Conservation (phyloP, 2,113 vertebrate species). For the Saguinus midas region DNA sequence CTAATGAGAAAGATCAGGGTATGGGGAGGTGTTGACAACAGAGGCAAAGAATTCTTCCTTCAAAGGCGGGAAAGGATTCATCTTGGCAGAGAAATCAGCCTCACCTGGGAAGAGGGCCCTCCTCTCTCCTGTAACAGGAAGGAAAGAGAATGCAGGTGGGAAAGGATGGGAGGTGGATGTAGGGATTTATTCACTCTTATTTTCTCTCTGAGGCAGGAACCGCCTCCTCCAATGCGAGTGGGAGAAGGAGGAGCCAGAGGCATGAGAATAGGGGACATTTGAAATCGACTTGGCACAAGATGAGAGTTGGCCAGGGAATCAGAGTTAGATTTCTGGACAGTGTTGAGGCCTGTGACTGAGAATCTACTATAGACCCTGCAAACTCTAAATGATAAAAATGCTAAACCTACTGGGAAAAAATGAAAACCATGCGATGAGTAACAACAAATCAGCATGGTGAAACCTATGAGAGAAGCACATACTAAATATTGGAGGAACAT, state of each 20-base stretch:
- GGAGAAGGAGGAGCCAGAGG: neutral
- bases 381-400: neutral
- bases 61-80: neutral
- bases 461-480: neutral
- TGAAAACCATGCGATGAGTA: neutral
- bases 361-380: neutral
- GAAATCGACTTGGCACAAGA: neutral
- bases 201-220: neutral
- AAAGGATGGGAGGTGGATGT: rapidly evolving
- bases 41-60: neutral
- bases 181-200: neutral
- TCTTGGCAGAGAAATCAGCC: neutral
- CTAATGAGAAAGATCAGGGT: neutral
- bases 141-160: neutral
- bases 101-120: neutral
- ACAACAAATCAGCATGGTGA: neutral
- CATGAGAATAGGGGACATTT: no score
- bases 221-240: no score
- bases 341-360: rapidly evolving
- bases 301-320: neutral
- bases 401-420: neutral
- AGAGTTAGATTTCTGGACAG: neutral
- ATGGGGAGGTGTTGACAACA: neutral
- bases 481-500: neutral
- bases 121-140: neutral